Percentiles rank a stretch among this genome's conserved stretches.
Evolutionary conservation across 2,113 vertebrate genomes (phyloP).

Genomic region (Seriola aureovittata): DNA sequence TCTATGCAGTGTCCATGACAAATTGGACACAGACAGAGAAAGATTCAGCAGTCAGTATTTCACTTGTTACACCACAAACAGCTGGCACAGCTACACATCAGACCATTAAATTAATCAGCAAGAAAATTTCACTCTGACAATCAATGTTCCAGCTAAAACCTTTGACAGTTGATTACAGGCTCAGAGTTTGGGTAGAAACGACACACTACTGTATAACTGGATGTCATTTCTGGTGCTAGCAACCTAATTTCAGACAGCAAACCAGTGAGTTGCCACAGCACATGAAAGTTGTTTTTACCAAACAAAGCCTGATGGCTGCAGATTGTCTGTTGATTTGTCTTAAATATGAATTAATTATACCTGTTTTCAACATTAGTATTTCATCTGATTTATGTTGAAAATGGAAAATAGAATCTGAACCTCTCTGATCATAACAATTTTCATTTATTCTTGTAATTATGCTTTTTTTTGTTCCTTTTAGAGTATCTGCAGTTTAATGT

Average conservation of each 20-base stretch:
- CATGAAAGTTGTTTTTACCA: background rate
- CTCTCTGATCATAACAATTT: background rate
- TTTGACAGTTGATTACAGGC: background rate
- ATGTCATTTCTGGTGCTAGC: background rate
- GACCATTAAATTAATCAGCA: background rate
- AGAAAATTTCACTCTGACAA: background rate
- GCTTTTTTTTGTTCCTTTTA: background rate
- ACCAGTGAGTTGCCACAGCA: background rate
- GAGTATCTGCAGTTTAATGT: background rate
- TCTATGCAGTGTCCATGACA: background rate
- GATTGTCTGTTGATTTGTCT: background rate
- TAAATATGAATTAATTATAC: background rate
- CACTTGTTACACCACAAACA: background rate
- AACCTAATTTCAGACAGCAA: too few relatives aligned
- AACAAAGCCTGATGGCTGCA: background rate
- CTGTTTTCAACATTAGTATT: background rate
- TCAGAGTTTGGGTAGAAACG: background rate
- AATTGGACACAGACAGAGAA: background rate
- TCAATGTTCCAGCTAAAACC: background rate
- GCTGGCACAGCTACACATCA: conserved; percentile 1
- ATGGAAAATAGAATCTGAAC: background rate
- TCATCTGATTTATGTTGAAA: background rate
- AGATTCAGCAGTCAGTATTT: conserved; percentile 3
- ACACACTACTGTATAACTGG: background rate
- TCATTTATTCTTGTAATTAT: background rate